Conservation (phyloP, 1,140 invertebrate species). For the Tribolium madens region DNA sequence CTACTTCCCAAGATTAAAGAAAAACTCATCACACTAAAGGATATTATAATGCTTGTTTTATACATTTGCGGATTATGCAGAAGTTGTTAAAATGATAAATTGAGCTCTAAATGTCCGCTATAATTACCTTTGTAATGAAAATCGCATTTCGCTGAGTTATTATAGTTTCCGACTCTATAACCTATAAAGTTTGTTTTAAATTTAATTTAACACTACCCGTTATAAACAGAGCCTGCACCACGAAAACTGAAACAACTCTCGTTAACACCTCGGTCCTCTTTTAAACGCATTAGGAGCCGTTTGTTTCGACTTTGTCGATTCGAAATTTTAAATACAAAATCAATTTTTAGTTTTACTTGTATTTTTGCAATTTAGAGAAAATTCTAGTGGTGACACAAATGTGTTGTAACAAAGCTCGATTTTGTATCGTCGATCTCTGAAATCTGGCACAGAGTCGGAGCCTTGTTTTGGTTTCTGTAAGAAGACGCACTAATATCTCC, state of each 20-base stretch:
- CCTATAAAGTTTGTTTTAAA: slow-evolving; percentile 40
- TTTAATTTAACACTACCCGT: slow-evolving; percentile 13
- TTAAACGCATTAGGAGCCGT: background rate
- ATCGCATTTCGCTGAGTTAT: slow-evolving; percentile 41
- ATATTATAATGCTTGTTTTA: slow-evolving; percentile 60
- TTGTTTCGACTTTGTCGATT: background rate
- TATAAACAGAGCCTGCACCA: slow-evolving; percentile 2
- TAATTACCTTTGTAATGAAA: slow-evolving; percentile 47
- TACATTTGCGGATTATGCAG: slow-evolving; percentile 57
- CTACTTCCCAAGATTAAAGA: slow-evolving; percentile 60
- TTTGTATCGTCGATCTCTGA: slow-evolving; percentile 47
- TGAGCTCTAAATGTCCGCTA: slow-evolving; percentile 46
- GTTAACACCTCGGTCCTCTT: background rate
- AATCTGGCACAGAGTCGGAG: slow-evolving; percentile 46
- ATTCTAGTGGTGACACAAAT: too few species aligned
- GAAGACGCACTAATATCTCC: slow-evolving; percentile 56
- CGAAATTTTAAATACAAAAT: too few species aligned
- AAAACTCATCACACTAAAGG: slow-evolving; percentile 60
- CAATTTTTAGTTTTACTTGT: too few species aligned
- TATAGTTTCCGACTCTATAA: slow-evolving; percentile 44
- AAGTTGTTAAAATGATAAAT: slow-evolving; percentile 50
- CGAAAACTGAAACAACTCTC: slow-evolving; percentile 21
- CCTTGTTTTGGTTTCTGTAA: slow-evolving; percentile 53
- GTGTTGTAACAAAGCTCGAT: slow-evolving; percentile 6
- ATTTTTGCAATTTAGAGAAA: too few species aligned